These are phyloP conservation scores for Hydrotaea diabolus DNA, from an alignment of 2,888 invertebrate species.

Conservation along the genomic window DNA sequence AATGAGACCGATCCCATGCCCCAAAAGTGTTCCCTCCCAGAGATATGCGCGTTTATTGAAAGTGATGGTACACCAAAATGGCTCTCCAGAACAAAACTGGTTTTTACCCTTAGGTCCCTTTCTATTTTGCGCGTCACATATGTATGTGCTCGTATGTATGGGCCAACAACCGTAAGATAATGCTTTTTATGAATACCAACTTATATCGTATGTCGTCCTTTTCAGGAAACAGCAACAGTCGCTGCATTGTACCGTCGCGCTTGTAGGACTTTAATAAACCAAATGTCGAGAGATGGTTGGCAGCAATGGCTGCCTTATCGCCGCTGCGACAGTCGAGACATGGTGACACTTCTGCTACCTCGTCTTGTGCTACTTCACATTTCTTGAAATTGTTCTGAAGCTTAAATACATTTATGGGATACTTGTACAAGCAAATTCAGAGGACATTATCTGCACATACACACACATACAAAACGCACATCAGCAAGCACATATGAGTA, in stretches of 20 bases:
- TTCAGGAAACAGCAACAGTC: neutral
- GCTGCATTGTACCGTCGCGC: neutral
- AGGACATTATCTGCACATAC: constrained; percentile 4
- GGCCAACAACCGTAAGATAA: constrained; percentile 32
- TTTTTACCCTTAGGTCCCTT: too few relatives aligned
- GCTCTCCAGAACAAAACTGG: too few relatives aligned
- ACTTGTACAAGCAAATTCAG: neutral
- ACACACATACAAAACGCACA: neutral
- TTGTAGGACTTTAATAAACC: neutral
- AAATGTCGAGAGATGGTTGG: constrained; percentile 3
- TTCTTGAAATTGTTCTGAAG: neutral
- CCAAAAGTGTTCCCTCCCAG: too few relatives aligned
- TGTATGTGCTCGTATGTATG: neutral
- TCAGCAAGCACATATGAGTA: neutral
- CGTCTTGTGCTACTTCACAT: neutral
- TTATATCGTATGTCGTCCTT: neutral
- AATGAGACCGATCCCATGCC: too few relatives aligned
- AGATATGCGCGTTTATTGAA: too few relatives aligned
- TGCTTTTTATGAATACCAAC: neutral
- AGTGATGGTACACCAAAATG: too few relatives aligned
- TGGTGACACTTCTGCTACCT: neutral
- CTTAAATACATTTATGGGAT: constrained; percentile 15
- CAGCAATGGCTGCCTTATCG: constrained; percentile 10
- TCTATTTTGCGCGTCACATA: too few relatives aligned
- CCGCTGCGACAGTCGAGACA: constrained; percentile 22